Evolutionary conservation across 2,113 vertebrate species (phyloP), one percentile per base, ranked within the genome.

Genomic region (Prunella himalayana): DNA sequence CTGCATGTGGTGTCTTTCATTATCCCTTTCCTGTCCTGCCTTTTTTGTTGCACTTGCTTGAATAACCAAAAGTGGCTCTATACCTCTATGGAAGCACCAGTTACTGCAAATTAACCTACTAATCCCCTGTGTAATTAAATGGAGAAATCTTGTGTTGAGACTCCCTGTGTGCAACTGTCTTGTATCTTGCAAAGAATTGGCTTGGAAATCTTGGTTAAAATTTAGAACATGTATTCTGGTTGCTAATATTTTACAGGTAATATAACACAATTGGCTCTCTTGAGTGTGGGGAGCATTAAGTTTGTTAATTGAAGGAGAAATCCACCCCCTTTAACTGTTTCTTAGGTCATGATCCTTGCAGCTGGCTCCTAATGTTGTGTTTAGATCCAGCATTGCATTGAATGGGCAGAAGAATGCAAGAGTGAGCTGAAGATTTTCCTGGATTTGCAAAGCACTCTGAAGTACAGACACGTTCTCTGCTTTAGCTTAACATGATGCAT

Each of bases 1-100:
- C 35, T 95, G 94, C 95, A 96, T 96, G 95, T 81, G 57, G 5
- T 92, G 78, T n/a, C 44, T 92, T 50, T 92, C 85, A 76, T 93
- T n/a, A 24, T 70, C 56, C 68, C 30, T 78, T 51, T 69, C 44
- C 60, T 70, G 30, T 51, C 56, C 66, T 76, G 77, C 44, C 35
- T 81, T 54, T 75, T 89, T 66, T 86, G 72, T 88, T 91, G 94
- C 61, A 50, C 84, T 95, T 97, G 97, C 96, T 96, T 97, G 86
- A 93, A 42, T 96, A 94, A 96, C 92, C 78, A 35, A 50, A 88
- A 41, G 88, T 97, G 79, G 63, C 94, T 84, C 63, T 91, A 78
- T 77, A 96, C 82, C 96, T 97, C 84, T 95, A 37, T 96, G 96
- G 96, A 97, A 96, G 97, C 96, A 96, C 93, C 95, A 85, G 88